Conservation (phyloP, 2,113 vertebrate species). For the Microtus richardsoni region DNA sequence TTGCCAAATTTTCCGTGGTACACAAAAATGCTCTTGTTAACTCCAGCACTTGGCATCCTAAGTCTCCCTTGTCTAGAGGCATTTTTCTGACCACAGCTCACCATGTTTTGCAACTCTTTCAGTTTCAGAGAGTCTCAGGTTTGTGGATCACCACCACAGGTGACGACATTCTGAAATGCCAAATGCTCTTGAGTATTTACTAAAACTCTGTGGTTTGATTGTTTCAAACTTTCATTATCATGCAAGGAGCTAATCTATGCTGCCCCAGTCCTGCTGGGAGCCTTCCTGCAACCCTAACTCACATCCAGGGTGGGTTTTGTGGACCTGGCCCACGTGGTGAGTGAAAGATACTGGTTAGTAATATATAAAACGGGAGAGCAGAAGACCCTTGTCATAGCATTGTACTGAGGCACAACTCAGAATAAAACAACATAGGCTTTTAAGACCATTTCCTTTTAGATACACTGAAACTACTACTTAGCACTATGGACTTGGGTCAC, state of each 20-base stretch:
- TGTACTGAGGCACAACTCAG: neutral
- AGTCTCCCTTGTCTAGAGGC: neutral
- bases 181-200: neutral
- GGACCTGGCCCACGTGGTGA: neutral
- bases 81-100: neutral
- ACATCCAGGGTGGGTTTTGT: neutral
- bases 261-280: neutral
- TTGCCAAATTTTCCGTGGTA: fast-evolving
- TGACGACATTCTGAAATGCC: too few relatives aligned
- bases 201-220: neutral
- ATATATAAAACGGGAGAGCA: neutral
- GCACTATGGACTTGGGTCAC: neutral
- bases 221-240: neutral
- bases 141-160: fast-evolving
- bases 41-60: neutral
- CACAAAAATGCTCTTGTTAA: too few relatives aligned
- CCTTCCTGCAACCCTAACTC: neutral
- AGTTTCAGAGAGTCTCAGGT: neutral
- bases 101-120: fast-evolving
- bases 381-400: neutral
- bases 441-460: too few relatives aligned
- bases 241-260: neutral
- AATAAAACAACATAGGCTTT: neutral
- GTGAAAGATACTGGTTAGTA: neutral
- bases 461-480: fast-evolving